Conservation (phyloP, 2,797 vertebrate species). For the Oophaga sylvatica region DNA sequence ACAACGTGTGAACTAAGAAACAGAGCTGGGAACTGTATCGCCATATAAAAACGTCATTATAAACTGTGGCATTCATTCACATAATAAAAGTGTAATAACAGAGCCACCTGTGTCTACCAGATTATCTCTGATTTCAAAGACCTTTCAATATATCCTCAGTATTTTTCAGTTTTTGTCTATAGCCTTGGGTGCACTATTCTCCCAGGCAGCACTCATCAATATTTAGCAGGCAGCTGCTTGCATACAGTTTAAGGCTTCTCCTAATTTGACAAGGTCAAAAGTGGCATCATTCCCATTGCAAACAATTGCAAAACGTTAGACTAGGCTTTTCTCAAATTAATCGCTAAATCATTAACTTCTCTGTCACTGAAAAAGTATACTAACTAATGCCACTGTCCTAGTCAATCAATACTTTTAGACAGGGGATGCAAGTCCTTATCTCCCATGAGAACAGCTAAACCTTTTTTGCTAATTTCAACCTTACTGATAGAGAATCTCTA, state of each 20-base stretch:
- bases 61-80: background rate
- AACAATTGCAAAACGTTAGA: constrained; percentile 69
- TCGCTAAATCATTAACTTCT: constrained; percentile 75
- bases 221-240: constrained; percentile 55
- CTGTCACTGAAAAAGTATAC: constrained; percentile 68
- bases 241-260: constrained; percentile 52
- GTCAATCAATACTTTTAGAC: constrained; percentile 72
- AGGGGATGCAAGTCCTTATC: constrained; percentile 69
- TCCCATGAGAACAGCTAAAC: constrained; percentile 69
- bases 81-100: background rate
- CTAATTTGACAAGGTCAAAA: constrained; percentile 73
- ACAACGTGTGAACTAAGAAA: background rate
- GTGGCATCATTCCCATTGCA: constrained; percentile 64
- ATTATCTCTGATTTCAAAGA: background rate
- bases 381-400: constrained; percentile 68
- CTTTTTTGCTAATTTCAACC: constrained; percentile 64
- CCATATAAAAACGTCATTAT: background rate
- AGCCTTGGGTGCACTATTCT: constrained; percentile 8
- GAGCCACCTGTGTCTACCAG: background rate
- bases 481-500: constrained; percentile 65
- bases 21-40: background rate
- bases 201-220: constrained; percentile 45
- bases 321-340: constrained; percentile 67
- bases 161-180: background rate
- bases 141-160: constrained; percentile 7